Percentiles rank a stretch among this genome's conserved stretches.
Conservation (phyloP, 2,888 invertebrate species). For the Thalpophila matura region DNA sequence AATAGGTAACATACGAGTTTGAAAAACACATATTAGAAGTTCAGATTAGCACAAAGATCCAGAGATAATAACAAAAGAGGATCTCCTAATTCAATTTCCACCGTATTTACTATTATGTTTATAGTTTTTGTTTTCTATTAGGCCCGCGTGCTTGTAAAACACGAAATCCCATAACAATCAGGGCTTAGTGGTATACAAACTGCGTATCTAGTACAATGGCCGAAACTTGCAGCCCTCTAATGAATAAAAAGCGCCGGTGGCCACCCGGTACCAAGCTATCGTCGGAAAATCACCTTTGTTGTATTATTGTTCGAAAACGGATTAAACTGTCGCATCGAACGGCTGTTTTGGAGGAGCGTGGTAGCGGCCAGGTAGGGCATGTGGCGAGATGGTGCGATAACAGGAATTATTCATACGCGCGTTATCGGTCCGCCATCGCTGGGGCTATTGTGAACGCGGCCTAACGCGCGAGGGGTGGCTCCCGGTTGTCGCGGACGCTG, state of each 20-base stretch:
- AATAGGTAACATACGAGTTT: neutral
- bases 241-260: conserved; percentile 87
- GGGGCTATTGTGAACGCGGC: conserved; percentile 86
- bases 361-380: conserved; percentile 90
- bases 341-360: conserved; percentile 76
- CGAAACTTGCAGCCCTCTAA: conserved; percentile 87
- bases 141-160: conserved; percentile 76
- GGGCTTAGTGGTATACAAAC: conserved; percentile 84
- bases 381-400: conserved; percentile 90
- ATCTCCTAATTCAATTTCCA: conserved; percentile 78
- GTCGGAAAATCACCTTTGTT: conserved; percentile 59
- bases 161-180: conserved; percentile 85
- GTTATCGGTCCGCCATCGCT: conserved; percentile 89
- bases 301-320: conserved; percentile 61
- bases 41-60: conserved; percentile 29
- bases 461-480: conserved; percentile 88
- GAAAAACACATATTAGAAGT: conserved; percentile 2
- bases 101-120: conserved; percentile 69
- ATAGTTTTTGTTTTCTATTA: conserved; percentile 82
- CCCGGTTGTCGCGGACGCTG: conserved; percentile 86
- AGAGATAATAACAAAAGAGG: conserved; percentile 64
- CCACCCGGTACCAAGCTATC: conserved; percentile 77
- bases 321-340: conserved; percentile 70
- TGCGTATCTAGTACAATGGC: conserved; percentile 86
- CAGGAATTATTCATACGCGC: conserved; percentile 90